Percentiles rank a stretch among this genome's conserved stretches.
phyloP scores from a whole-genome alignment of 1,140 invertebrate species.

The Homalodisca vitripennis region DNA sequence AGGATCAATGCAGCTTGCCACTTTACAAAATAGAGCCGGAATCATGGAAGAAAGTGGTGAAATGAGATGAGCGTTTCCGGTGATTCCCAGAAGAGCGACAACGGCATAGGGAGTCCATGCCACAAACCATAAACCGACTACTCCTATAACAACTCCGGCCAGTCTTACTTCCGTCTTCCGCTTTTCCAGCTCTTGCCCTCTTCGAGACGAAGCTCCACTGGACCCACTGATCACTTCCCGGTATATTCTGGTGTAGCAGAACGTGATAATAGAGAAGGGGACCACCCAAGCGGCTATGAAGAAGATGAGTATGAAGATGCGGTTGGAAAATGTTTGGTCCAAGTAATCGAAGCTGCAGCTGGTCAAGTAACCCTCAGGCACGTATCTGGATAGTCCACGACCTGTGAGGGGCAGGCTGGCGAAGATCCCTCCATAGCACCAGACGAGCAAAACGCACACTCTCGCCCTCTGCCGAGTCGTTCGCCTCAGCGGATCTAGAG shows the following conservation, averaged over 20 bases:
- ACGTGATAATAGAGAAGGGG: conserved; percentile 66
- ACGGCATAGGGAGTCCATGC: conserved; percentile 76
- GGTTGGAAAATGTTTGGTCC: conserved; percentile 53
- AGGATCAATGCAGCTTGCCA: conserved; percentile 70
- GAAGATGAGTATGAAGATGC: conserved; percentile 64
- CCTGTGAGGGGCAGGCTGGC: conserved; percentile 64
- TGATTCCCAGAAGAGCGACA: conserved; percentile 69
- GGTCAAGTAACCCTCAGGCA: conserved; percentile 75
- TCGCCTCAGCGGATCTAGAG: conserved; percentile 59
- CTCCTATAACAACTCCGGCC: conserved; percentile 61
- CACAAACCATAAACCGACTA: conserved; percentile 68
- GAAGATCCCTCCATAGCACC: conserved; percentile 70
- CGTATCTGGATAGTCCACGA: conserved; percentile 68
- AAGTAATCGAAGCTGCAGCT: conserved; percentile 82
- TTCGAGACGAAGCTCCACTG: conserved; percentile 41
- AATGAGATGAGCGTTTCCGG: conserved; percentile 59
- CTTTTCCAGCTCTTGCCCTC: conserved; percentile 61
- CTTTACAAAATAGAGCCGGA: conserved; percentile 73
- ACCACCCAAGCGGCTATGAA: conserved; percentile 66
- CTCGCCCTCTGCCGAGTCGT: conserved; percentile 61
- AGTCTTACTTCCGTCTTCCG: conserved; percentile 65
- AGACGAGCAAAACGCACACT: conserved; percentile 61
- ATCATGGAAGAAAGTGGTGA: conserved; percentile 69
- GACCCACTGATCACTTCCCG: conserved; percentile 31
- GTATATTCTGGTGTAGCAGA: conserved; percentile 67